phyloP scores from a whole-genome alignment of 2,888 invertebrate species.

The Celastrina argiolus region DNA sequence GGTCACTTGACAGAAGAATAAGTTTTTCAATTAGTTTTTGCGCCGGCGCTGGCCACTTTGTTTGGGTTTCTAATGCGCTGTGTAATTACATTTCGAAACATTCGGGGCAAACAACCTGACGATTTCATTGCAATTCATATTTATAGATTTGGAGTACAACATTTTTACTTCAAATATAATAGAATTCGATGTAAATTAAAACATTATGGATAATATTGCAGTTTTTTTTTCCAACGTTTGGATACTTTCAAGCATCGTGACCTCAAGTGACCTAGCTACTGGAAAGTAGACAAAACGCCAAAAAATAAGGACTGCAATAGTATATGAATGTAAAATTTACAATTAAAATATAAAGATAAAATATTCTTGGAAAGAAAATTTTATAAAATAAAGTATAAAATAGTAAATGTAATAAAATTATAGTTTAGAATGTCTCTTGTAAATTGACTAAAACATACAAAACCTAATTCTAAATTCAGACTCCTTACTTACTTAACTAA shows the following conservation, averaged over 20 bases:
- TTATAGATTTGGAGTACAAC: neutral
- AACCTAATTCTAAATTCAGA: constrained; percentile 13
- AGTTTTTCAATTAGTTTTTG: constrained; percentile 20
- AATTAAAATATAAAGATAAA: neutral
- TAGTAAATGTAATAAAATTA: neutral
- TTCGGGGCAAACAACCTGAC: neutral
- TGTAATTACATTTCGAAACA: constrained; percentile 9
- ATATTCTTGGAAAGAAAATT: neutral
- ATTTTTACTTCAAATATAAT: no score
- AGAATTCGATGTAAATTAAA: no score
- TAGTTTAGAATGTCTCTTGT: neutral
- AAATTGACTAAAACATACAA: constrained; percentile 1
- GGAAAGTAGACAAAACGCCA: no score
- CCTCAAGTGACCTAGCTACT: no score
- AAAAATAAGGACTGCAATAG: no score
- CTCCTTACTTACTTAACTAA: neutral
- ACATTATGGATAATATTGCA: no score
- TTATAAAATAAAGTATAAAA: neutral
- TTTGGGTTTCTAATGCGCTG: constrained; percentile 9
- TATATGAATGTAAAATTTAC: no score
- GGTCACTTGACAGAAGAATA: constrained; percentile 6
- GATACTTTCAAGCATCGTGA: no score
- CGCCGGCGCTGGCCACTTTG: neutral
- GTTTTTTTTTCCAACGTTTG: no score
- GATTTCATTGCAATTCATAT: neutral